These are phyloP conservation scores for Bugulina stolonifera DNA, from an alignment of 2,888 invertebrate genomes.

Conservation along the genomic window DNA sequence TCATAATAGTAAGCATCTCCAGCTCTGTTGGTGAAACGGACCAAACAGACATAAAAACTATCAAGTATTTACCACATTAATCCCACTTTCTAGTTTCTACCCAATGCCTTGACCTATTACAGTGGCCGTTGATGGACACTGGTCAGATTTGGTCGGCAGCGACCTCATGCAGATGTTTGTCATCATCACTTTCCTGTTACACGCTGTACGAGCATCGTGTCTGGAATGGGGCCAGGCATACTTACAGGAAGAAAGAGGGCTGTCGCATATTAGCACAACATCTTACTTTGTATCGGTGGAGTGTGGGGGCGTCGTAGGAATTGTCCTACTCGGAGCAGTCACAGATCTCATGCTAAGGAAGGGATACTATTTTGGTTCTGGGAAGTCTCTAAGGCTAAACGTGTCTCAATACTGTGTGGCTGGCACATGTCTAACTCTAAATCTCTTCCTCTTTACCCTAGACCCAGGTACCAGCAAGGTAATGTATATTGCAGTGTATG, in stretches of 20 bases:
- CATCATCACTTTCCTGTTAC: conserved; percentile 47
- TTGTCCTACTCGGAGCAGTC: conserved; percentile 52
- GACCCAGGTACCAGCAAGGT: conserved; percentile 2
- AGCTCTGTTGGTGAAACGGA: too few relatives aligned
- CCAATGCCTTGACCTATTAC: too few relatives aligned
- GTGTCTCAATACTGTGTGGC: conserved; percentile 14
- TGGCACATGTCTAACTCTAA: conserved; percentile 5
- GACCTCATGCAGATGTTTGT: conserved; percentile 49
- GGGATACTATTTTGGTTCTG: conserved; percentile 5
- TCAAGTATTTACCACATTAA: too few relatives aligned
- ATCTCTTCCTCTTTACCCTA: neutral
- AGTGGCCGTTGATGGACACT: conserved; percentile 31
- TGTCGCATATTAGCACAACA: conserved; percentile 44
- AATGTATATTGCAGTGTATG: too few relatives aligned
- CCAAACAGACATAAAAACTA: too few relatives aligned
- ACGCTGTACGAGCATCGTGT: conserved; percentile 50
- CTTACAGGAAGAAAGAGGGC: conserved; percentile 42
- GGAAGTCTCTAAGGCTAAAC: conserved; percentile 5
- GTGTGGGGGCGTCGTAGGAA: conserved; percentile 55
- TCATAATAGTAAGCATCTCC: too few relatives aligned
- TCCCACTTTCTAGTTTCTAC: too few relatives aligned
- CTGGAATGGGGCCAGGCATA: conserved; percentile 56
- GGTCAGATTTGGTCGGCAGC: conserved; percentile 39
- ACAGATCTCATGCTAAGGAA: conserved; percentile 42
- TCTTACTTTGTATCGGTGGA: conserved; percentile 54